phyloP scores from a whole-genome alignment of 2,797 vertebrate genomes.

The Denticeps clupeoides region DNA sequence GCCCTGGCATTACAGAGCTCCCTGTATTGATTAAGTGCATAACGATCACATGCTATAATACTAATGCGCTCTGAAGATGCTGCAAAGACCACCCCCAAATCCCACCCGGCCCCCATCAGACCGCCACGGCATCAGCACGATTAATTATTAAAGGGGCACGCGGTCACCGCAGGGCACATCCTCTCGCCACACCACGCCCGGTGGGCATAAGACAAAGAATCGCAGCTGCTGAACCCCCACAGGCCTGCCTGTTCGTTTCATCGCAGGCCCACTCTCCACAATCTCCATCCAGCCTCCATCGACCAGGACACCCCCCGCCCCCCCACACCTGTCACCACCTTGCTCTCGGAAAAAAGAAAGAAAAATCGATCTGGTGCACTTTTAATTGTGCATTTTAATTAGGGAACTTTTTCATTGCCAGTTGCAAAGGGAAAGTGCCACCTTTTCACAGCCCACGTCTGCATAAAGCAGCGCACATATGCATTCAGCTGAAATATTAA shows the following conservation, averaged over 20 bases:
- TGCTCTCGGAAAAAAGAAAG: conserved; percentile 6
- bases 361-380: conserved; percentile 28
- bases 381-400: conserved; percentile 32
- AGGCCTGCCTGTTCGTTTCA: conserved; percentile 37
- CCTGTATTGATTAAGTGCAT: no score
- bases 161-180: conserved; percentile 56
- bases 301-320: conserved; percentile 12
- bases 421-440: no score
- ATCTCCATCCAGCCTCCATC: conserved; percentile 18
- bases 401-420: no score
- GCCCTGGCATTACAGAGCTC: no score
- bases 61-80: no score
- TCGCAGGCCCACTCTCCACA: conserved; percentile 33
- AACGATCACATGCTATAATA: no score
- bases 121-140: no score
- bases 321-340: background rate
- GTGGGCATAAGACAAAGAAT: conserved; percentile 24
- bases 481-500: no score
- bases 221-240: conserved; percentile 52
- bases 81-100: conserved; percentile 11
- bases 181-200: conserved; percentile 40
- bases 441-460: no score
- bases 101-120: background rate
- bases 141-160: conserved; percentile 52
- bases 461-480: no score